phyloP scores from a whole-genome alignment of 2,888 invertebrate species.

The Eupithecia vulgata region DNA sequence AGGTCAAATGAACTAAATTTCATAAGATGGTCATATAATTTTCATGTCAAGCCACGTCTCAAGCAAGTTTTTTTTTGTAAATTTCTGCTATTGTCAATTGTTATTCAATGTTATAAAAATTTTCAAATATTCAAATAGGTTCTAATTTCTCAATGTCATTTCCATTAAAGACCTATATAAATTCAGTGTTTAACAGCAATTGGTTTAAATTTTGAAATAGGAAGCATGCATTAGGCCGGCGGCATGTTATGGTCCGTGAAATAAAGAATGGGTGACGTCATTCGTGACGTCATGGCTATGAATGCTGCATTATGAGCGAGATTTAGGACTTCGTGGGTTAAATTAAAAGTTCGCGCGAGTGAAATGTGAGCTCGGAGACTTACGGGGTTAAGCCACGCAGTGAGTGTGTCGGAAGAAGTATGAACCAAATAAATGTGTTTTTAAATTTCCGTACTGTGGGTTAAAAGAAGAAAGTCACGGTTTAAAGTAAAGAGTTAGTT shows the following conservation, averaged over 20 bases:
- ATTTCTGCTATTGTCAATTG: background rate
- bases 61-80: background rate
- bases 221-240: background rate
- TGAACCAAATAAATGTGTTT: background rate
- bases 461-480: background rate
- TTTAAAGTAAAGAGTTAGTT: no score
- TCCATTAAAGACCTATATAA: background rate
- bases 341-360: conserved; percentile 13
- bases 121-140: no score
- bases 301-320: conserved; percentile 17
- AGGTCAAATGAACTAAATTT: background rate
- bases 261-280: conserved; percentile 36
- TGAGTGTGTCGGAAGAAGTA: background rate
- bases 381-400: background rate
- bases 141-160: no score
- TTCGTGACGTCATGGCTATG: conserved; percentile 24
- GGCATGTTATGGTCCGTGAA: conserved; percentile 42
- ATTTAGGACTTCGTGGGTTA: background rate
- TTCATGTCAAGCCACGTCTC: background rate
- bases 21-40: background rate
- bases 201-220: background rate
- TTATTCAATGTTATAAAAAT: background rate
- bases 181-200: no score
- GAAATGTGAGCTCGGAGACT: background rate
- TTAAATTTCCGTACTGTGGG: background rate